Conservation (phyloP, 2,113 vertebrate genomes). For the Malurus cyaneus region DNA sequence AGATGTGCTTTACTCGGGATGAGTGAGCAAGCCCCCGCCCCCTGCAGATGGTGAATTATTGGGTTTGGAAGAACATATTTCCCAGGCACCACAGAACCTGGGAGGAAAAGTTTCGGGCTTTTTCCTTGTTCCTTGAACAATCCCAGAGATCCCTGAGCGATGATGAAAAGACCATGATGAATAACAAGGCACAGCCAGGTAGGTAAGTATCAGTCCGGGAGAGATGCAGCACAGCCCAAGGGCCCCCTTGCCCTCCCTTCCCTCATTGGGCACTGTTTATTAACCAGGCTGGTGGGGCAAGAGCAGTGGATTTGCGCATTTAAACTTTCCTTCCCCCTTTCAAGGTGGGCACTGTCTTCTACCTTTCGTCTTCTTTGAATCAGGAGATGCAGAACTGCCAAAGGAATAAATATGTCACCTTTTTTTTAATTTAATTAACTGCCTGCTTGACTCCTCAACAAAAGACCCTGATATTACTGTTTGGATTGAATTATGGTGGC, state of each 20-base stretch:
- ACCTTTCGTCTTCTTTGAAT: background rate
- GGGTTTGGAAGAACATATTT: background rate
- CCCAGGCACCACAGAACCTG: background rate
- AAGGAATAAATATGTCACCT: slow-evolving; percentile 55
- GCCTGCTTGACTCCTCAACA: slow-evolving; percentile 48
- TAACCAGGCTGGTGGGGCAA: background rate
- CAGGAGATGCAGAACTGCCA: background rate
- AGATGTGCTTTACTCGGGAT: background rate
- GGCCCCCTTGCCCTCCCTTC: background rate
- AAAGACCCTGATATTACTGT: slow-evolving; percentile 38
- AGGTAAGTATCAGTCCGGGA: background rate
- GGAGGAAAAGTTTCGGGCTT: background rate
- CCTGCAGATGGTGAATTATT: background rate
- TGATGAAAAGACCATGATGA: background rate
- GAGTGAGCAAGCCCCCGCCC: background rate
- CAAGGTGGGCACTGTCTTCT: background rate
- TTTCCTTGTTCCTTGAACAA: background rate
- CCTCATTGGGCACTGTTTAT: background rate
- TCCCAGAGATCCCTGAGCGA: background rate
- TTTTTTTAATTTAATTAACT: slow-evolving; percentile 62
- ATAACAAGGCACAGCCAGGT: background rate
- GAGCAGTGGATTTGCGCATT: slow-evolving; percentile 2
- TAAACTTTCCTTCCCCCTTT: background rate
- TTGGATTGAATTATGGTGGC: slow-evolving; percentile 63
- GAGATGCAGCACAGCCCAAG: background rate